These are phyloP conservation scores for Trematocara macrostoma DNA, from an alignment of 2,113 vertebrate species.

Conservation along the genomic window DNA sequence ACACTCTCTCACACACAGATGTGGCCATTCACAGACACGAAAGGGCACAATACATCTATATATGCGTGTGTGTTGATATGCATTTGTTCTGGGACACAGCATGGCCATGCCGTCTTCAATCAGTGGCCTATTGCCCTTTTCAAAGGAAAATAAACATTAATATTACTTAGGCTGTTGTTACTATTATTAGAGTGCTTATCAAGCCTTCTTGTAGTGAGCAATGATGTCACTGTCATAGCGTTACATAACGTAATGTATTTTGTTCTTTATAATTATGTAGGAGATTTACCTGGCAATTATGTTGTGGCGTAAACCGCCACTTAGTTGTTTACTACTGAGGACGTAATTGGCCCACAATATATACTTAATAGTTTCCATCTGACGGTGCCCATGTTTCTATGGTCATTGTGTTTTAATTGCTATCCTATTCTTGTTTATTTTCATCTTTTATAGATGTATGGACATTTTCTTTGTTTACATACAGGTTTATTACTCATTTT, in stretches of 20 bases:
- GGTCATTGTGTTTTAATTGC: background rate
- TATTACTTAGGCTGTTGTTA: background rate
- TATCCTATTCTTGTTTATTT: background rate
- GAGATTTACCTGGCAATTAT: background rate
- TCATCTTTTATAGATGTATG: background rate
- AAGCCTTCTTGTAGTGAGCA: background rate
- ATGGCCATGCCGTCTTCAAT: background rate
- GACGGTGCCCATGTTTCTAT: background rate
- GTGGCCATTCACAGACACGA: background rate
- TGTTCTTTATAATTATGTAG: background rate
- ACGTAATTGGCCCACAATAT: background rate
- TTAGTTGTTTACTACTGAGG: background rate
- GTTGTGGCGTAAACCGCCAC: background rate
- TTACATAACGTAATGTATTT: background rate
- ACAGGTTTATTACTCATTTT: background rate
- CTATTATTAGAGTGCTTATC: background rate
- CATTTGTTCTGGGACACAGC: background rate
- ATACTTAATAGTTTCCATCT: background rate
- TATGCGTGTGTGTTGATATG: background rate
- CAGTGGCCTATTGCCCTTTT: background rate
- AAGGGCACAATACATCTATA: background rate
- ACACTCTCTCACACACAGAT: background rate
- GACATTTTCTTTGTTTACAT: background rate
- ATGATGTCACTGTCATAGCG: background rate
- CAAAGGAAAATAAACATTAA: background rate